Conservation (phyloP, 2,888 invertebrate genomes). For the Crossocerus cetratus region DNA sequence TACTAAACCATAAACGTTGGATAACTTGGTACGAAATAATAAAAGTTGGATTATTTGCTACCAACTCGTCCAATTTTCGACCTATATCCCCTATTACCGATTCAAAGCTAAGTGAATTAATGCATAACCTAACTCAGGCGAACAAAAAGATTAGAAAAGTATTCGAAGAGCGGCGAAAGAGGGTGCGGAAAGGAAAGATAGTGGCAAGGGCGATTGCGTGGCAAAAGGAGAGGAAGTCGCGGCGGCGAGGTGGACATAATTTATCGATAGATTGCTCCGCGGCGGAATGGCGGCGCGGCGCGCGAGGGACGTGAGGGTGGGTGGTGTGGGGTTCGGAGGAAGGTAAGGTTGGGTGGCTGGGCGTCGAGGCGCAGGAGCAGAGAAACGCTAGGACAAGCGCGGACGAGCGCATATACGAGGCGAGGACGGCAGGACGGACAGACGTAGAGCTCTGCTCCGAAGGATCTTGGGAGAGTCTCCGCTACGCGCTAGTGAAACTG, state of each 20-base stretch:
- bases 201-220: conserved; percentile 23
- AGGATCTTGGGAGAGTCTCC: conserved; percentile 54
- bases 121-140: no score
- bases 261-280: conserved; percentile 52
- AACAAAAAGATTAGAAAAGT: no score
- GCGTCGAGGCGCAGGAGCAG: conserved; percentile 71
- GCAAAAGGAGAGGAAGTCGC: conserved; percentile 2
- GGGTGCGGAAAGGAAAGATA: neutral
- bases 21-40: no score
- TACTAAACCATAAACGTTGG: no score
- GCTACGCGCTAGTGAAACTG: conserved; percentile 56
- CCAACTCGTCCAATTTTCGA: no score
- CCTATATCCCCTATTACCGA: no score
- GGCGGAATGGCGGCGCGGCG: conserved; percentile 11
- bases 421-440: conserved; percentile 24
- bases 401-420: conserved; percentile 46
- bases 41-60: no score
- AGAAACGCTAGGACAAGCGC: conserved; percentile 69
- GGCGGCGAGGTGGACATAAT: conserved; percentile 37
- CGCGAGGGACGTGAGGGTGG: conserved; percentile 56
- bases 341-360: conserved; percentile 42
- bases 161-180: no score
- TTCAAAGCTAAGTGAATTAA: no score
- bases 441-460: conserved; percentile 45
- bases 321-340: conserved; percentile 59